Evolutionary conservation across 2,797 vertebrate species (phyloP).

Genomic region (Mionectes olivaceus): DNA sequence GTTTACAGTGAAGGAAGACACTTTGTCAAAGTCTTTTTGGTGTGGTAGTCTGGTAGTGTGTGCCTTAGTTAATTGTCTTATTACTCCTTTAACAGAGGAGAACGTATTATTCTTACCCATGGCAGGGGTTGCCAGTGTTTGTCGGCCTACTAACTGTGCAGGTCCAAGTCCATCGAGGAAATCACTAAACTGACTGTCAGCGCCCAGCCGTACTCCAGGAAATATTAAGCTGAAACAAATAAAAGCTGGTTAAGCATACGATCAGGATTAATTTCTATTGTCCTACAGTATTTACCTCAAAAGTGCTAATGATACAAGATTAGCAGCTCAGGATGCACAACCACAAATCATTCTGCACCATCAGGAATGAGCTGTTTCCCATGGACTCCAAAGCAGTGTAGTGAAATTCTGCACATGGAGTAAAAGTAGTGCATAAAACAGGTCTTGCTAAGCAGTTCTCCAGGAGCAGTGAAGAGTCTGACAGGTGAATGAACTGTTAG

Average conservation of each 20-base stretch:
- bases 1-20: background rate
- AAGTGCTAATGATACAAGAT: background rate
- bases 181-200: constrained; percentile 97
- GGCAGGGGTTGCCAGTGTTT: constrained; percentile 95
- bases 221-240: constrained; percentile 89
- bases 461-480: background rate
- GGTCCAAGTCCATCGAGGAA: constrained; percentile 96
- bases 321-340: background rate
- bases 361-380: background rate
- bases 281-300: background rate
- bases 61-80: background rate
- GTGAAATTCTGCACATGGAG: background rate
- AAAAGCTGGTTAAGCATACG: background rate
- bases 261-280: background rate
- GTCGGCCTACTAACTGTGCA: constrained; percentile 94
- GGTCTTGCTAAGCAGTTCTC: background rate
- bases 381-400: background rate
- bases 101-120: constrained; percentile 85
- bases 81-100: background rate
- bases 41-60: background rate
- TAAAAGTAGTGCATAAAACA: background rate
- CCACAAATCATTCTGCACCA: background rate
- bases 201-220: constrained; percentile 92
- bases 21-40: background rate
- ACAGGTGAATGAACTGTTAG: background rate